Evolutionary conservation across 1,140 invertebrate genomes (phyloP), one percentile per base, ranked within the genome.

Genomic region (Prorops nasuta): DNA sequence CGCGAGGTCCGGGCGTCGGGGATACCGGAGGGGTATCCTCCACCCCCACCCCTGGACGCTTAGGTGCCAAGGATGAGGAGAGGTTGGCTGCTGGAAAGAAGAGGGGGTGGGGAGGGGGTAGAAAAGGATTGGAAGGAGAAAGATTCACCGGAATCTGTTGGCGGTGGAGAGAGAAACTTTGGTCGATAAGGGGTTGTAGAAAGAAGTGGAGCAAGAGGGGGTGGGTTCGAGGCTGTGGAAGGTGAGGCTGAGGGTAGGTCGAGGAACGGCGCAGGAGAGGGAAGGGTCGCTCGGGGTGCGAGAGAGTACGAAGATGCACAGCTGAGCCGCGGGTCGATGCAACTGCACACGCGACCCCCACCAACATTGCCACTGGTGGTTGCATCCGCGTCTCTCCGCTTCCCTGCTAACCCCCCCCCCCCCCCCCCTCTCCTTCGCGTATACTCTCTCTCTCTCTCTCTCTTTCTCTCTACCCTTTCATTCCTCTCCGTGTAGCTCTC

Each of bases 251-350:
- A 22, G 20, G 49, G 10, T 34, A 39, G 15, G 9, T 35, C 28
- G 51, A 42, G 46, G 21, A 17, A 17, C 15, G 40, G 14, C 20
- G 22, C 20, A 20, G 15, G 4, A 16, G 15, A 19, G 46, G 38
- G 18, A 21, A 18, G 18, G 21, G 44, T 16, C 19, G 12, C 41
- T 34, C 31, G 52, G 51, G 50, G 48, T n/a, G 9, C 14, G 31
- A 21, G 37, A 47, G 21, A 22, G 28, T 47, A 16, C 10, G 24
- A 43, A 54, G 59, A 57, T 59, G 64, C 69, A 72, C 71, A 74
- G 71, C 71, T 74, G 71, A 71, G 71, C 56, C 60, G 56, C 55
- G 60, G 66, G 67, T 72, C 68, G 69, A 72, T 71, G 69, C 63
- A 67, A 69, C 67, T 67, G 63, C 66, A 67, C 56, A 57, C 60